Base-by-base conservation (phyloP, 2,888 invertebrate genomes). In the Mythimna ferrago region DNA sequence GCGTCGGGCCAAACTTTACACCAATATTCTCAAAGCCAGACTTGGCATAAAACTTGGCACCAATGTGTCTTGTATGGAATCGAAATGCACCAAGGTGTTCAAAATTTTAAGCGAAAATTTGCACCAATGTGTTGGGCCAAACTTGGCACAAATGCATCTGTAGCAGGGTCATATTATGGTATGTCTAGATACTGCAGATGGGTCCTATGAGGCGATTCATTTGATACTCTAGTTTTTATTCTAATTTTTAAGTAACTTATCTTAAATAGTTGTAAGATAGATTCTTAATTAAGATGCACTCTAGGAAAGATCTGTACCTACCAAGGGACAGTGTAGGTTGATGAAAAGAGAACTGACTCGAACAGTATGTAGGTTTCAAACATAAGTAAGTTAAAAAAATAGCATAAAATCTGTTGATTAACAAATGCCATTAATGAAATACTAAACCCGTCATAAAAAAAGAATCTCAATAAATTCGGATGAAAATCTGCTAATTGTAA, bases 221-320 rank as follows among this genome's bases (percentile, higher is more conserved):
- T 78, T 53, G 44, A 64, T 41, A 54, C 78, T 11, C 44, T 9
- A 41, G 21, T 51, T 57, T 56, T 68, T 61, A 76, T 68, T 54
- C 32, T 6, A 11, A 58, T 32, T 41, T 21, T 60, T 60, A 32
- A 54, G 58, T 41, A 32, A 71, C 58, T 71, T 71, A 60, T 44
- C 44, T 51, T 51, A 1, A 57, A 35, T 5, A 61, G 35, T 19
- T 51, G 6, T 6, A 19, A 41, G 3, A n/a, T 38, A 26, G 6
- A 54, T 10, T 35, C 7, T 38, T 7, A 32, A 44, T n/a, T 11
- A 78, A 53, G 26, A 21, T 35, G 38, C 38, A n/a, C 54, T 32
- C 3, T 6, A 16, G 21, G 7, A 44, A 2, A 61, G 10, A 32
- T 56, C 4, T 56, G 10, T 48, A 9, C 6, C 11, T 11, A 44